Conservation (phyloP, 30 jellyfish, hydroid and myxozoan genomes). For the Turritopsis rubra region DNA sequence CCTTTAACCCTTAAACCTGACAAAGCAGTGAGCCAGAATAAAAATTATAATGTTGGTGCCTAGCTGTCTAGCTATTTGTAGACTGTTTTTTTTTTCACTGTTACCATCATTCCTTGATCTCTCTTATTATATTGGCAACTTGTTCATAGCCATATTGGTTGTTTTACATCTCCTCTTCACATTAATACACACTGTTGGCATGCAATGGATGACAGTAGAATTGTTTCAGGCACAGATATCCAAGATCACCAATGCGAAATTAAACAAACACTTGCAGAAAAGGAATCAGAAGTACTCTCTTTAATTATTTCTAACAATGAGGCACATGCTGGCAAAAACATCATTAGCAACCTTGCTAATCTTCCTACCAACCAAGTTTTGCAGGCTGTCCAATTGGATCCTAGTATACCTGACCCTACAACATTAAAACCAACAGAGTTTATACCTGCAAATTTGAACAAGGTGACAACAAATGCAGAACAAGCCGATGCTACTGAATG, state of each 20-base stretch:
- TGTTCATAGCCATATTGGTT: no score
- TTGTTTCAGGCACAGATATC: not conserved
- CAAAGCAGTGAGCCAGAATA: no score
- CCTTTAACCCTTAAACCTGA: no score
- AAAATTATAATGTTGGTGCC: no score
- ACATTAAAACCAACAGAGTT: not conserved
- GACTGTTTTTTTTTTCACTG: no score
- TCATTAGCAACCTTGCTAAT: not conserved
- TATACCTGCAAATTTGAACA: not conserved
- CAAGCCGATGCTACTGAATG: not conserved
- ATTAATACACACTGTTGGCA: not conserved
- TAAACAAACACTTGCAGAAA: slow-evolving; percentile 16
- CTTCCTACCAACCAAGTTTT: not conserved
- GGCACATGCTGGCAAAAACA: not conserved
- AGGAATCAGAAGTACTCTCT: slow-evolving; percentile 20
- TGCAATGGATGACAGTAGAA: not conserved
- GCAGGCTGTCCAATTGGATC: not conserved
- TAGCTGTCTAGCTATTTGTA: no score
- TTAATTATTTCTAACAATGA: slow-evolving; percentile 14
- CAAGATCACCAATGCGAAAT: not conserved
- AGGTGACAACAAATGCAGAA: not conserved
- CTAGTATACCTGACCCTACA: not conserved
- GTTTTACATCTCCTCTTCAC: not conserved
- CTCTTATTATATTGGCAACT: no score
- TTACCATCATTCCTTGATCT: no score